These are phyloP conservation scores for Perccottus glenii DNA, from an alignment of 2,113 vertebrate genomes.

Conservation along the genomic window DNA sequence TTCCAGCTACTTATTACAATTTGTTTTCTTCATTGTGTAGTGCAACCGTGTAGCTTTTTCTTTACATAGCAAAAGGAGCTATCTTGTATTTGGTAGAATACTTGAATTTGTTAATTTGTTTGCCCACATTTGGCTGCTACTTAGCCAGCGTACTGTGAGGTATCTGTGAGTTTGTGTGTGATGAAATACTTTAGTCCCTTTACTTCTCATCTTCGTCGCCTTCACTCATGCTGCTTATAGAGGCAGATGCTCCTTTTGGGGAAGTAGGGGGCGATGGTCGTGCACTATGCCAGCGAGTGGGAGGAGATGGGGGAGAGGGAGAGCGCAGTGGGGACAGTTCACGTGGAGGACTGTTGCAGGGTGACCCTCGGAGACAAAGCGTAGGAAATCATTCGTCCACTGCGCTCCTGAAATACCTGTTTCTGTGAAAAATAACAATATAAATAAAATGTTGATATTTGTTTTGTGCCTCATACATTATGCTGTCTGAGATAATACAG, in stretches of 20 bases:
- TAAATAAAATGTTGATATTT: neutral
- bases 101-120: conserved; percentile 25
- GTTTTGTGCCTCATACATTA: neutral
- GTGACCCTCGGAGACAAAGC: conserved; percentile 91
- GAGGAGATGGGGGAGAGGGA: conserved; percentile 84
- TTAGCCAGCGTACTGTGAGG: conserved; percentile 39
- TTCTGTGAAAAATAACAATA: conserved; percentile 79
- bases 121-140: conserved; percentile 17
- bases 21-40: neutral
- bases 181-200: conserved; percentile 36
- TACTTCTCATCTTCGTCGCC: conserved; percentile 94
- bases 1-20: neutral
- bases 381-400: conserved; percentile 91
- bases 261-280: conserved; percentile 82
- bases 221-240: conserved; percentile 94
- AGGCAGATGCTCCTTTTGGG: conserved; percentile 91
- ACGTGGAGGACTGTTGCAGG: conserved; percentile 89
- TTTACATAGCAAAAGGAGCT: neutral
- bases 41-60: neutral
- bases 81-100: conserved; percentile 22
- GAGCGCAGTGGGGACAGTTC: conserved; percentile 91
- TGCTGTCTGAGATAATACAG: neutral
- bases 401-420: conserved; percentile 97
- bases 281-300: conserved; percentile 84
- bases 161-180: conserved; percentile 20